phyloP scores from a whole-genome alignment of 2,888 invertebrate species.

The Panopea generosa region DNA sequence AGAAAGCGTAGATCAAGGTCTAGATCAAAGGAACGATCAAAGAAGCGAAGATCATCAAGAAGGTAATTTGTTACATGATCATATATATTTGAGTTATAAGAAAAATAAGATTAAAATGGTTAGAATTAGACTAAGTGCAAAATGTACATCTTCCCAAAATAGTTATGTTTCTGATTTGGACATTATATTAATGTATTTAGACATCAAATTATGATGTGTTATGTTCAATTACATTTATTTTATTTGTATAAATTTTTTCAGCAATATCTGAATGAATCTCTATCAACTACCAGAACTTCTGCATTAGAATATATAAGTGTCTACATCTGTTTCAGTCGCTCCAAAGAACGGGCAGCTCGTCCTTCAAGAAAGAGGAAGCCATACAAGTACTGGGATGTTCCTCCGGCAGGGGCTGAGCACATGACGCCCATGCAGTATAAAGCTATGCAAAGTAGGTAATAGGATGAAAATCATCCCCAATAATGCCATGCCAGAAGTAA shows the following conservation, averaged over 20 bases:
- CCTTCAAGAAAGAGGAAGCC: constrained; percentile 79
- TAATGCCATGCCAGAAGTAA: too few relatives aligned
- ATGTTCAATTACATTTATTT: background rate
- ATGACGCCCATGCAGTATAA: constrained; percentile 97
- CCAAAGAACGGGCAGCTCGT: constrained; percentile 59
- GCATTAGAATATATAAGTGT: background rate
- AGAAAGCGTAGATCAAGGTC: constrained; percentile 56
- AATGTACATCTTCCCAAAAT: too few relatives aligned
- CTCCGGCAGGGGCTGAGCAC: constrained; percentile 98
- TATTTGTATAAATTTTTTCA: background rate
- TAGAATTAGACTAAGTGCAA: too few relatives aligned
- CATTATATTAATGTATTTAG: too few relatives aligned
- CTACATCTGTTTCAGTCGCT: constrained; percentile 69
- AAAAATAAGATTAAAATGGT: too few relatives aligned
- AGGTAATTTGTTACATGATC: too few relatives aligned
- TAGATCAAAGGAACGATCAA: constrained; percentile 79
- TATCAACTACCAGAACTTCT: background rate
- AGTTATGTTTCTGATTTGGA: too few relatives aligned
- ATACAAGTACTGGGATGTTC: constrained; percentile 97
- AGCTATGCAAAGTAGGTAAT: constrained; percentile 83
- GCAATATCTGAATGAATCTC: background rate
- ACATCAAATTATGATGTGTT: too few relatives aligned
- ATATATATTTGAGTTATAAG: too few relatives aligned
- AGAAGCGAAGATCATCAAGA: constrained; percentile 67
- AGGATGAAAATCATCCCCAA: too few relatives aligned